Conservation (phyloP, 2,113 vertebrate species). For the Bostrychus sinensis region DNA sequence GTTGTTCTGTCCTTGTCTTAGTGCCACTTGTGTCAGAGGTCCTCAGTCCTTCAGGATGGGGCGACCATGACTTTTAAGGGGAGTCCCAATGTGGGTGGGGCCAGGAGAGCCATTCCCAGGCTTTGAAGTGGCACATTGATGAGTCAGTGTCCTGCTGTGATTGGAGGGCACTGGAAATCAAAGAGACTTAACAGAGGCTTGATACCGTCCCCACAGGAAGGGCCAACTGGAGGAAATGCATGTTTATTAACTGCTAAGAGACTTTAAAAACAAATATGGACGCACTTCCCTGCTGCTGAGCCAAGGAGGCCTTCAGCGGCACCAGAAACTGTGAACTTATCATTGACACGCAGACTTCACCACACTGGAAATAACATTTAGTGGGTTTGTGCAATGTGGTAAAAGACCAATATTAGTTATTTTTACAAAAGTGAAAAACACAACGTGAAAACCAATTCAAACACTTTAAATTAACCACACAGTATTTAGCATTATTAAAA, state of each 20-base stretch:
- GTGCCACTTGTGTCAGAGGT: constrained; percentile 52
- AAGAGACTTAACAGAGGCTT: constrained; percentile 93
- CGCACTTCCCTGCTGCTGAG: constrained; percentile 50
- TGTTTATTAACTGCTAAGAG: constrained; percentile 87
- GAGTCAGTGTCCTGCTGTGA: constrained; percentile 81
- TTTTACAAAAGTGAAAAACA: constrained; percentile 17
- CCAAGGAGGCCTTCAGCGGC: constrained; percentile 26
- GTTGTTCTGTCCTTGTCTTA: constrained; percentile 13
- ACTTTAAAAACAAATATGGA: constrained; percentile 87
- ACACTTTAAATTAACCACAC: not conserved
- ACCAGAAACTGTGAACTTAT: constrained; percentile 56
- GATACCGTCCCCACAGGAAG: constrained; percentile 88
- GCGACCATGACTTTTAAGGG: constrained; percentile 82
- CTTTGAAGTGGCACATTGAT: constrained; percentile 92
- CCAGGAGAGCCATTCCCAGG: constrained; percentile 75
- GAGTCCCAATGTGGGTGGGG: constrained; percentile 80
- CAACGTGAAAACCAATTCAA: not conserved
- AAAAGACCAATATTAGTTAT: constrained; percentile 10
- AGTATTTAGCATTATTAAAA: not conserved
- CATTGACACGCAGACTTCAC: constrained; percentile 41
- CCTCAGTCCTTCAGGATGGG: constrained; percentile 50
- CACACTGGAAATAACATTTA: constrained; percentile 37
- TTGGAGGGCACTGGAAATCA: constrained; percentile 84
- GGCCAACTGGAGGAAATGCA: constrained; percentile 79
- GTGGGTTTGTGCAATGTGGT: constrained; percentile 46